A percentile compares a stretch with the other conserved stretches of the same genome.
Conservation (phyloP, 2,113 vertebrate species). For the Procavia capensis region DNA sequence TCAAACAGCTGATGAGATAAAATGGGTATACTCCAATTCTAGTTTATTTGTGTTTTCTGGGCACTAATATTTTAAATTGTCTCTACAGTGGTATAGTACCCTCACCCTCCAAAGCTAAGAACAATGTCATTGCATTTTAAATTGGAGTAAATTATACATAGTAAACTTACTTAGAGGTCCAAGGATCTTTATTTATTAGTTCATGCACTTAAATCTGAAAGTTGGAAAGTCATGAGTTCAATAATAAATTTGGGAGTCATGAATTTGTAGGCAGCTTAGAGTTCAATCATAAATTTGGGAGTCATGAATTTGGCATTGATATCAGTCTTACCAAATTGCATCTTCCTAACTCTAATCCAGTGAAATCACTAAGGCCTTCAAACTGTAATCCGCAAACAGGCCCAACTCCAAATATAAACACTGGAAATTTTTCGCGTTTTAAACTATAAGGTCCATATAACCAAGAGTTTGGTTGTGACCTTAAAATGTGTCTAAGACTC, state of each 20-base stretch:
- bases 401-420: conserved; percentile 70
- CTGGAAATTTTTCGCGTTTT: conserved; percentile 67
- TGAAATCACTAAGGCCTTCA: conserved; percentile 74
- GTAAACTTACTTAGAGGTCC: conserved; percentile 60
- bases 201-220: conserved; percentile 73
- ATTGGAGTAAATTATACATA: conserved; percentile 17
- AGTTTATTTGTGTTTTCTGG: conserved; percentile 38
- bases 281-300: conserved; percentile 79
- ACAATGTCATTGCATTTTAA: conserved; percentile 2
- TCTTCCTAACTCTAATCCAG: conserved; percentile 79
- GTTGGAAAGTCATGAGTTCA: conserved; percentile 68
- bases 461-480: conserved; percentile 36
- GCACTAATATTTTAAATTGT: conserved; percentile 25
- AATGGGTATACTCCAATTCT: neutral
- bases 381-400: conserved; percentile 73
- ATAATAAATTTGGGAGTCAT: conserved; percentile 79
- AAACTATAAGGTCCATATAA: conserved; percentile 48
- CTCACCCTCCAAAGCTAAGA: neutral
- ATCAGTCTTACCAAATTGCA: conserved; percentile 79
- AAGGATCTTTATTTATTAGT: conserved; percentile 78
- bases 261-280: conserved; percentile 77
- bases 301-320: conserved; percentile 77
- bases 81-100: neutral
- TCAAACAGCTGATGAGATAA: neutral
- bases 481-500: conserved; percentile 56